These are phyloP conservation scores for Cirrhinus mrigala DNA, from an alignment of 2,797 vertebrate species.

Conservation along the genomic window DNA sequence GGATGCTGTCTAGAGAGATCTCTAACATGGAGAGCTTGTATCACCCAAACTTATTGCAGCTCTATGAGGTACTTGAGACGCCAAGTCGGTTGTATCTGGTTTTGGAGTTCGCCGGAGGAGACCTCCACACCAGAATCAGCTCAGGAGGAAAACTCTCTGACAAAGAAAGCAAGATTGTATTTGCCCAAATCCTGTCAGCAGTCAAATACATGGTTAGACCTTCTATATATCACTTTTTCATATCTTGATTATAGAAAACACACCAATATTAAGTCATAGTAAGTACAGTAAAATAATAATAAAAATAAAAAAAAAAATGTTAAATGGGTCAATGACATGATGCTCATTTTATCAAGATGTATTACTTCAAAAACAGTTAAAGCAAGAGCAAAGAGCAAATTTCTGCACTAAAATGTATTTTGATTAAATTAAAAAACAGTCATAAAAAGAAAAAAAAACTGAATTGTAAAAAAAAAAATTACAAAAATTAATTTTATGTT, in stretches of 20 bases:
- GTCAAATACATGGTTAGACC: constrained; percentile 93
- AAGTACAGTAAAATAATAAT: background rate
- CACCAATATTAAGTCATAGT: background rate
- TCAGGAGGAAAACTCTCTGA: constrained; percentile 86
- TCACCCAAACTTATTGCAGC: constrained; percentile 90
- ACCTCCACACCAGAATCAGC: constrained; percentile 89
- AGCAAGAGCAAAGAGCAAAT: too few relatives aligned
- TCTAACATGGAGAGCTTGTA: constrained; percentile 91
- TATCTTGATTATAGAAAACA: background rate
- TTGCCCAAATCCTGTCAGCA: constrained; percentile 92
- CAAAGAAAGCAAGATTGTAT: constrained; percentile 85
- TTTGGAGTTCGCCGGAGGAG: constrained; percentile 93
- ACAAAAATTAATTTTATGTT: background rate
- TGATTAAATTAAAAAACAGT: background rate
- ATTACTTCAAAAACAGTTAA: background rate
- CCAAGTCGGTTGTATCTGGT: constrained; percentile 89
- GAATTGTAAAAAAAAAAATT: too few relatives aligned
- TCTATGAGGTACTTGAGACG: constrained; percentile 94
- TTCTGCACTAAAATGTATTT: too few relatives aligned
- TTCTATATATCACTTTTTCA: background rate
- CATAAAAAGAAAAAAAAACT: background rate
- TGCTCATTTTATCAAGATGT: background rate
- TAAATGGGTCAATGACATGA: background rate
- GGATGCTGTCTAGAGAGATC: constrained; percentile 89
- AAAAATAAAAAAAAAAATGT: too few relatives aligned